Evolutionary conservation across 2,888 invertebrate species (phyloP).

Genomic region (Scaeva pyrastri): DNA sequence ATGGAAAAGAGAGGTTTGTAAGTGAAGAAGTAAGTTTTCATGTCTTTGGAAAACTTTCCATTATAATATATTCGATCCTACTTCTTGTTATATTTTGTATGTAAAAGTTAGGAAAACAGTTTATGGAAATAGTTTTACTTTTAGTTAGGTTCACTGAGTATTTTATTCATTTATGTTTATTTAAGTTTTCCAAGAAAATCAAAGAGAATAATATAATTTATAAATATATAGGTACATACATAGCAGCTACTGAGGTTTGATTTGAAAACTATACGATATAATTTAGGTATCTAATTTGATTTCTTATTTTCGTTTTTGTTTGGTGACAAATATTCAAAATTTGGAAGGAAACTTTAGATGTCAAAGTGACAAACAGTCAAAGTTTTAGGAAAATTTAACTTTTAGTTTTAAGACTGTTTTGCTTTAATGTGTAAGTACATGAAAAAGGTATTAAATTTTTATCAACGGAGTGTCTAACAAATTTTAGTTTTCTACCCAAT

Average conservation of each 20-base stretch:
- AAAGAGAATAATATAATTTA: neutral
- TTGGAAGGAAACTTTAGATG: too few species aligned
- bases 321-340: too few species aligned
- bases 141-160: constrained; percentile 13
- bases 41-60: constrained; percentile 22
- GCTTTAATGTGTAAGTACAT: too few species aligned
- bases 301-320: too few species aligned
- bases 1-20: neutral
- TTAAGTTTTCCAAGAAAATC: neutral
- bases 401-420: too few species aligned
- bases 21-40: neutral
- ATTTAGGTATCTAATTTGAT: too few species aligned
- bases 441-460: too few species aligned
- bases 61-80: neutral
- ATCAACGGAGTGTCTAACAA: too few species aligned
- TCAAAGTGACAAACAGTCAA: too few species aligned
- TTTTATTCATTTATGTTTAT: constrained; percentile 17
- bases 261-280: neutral
- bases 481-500: too few species aligned
- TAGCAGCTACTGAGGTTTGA: neutral
- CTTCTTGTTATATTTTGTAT: constrained; percentile 4
- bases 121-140: constrained; percentile 62
- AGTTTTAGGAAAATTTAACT: too few species aligned
- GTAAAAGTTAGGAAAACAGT: constrained; percentile 58
- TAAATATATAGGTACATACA: too few species aligned